Base-by-base conservation (phyloP, 1,140 invertebrate genomes). In the Phortica variegata region DNA sequence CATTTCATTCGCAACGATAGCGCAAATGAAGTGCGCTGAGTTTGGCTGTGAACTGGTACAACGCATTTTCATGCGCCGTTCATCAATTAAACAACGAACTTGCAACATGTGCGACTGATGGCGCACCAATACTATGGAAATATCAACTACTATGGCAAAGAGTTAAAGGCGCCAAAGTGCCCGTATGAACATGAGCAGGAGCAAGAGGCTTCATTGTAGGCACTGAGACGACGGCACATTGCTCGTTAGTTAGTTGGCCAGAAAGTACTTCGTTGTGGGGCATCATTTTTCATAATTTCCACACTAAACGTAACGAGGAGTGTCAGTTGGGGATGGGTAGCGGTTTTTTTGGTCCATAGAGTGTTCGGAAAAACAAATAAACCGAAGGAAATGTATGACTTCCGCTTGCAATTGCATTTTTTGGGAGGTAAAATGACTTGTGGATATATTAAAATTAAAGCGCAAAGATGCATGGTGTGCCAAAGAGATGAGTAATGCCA, bases 261-360 rank as follows among this genome's bases (percentile, higher is more conserved):
- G n/a, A n/a, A n/a, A n/a, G n/a, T n/a, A n/a, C n/a, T n/a, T n/a
- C 43, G 47, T 43, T 43, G 10, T 49, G 6, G 20, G 9, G 37
- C n/a, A 26, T 56, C 63, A 68, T 68, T 68, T 68, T 68, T 68
- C 63, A 68, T 69, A 63, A 58, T 65, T 55, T 65, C 58, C 54
- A 63, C 54, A 65, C 56, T 56, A n/a, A n/a, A n/a, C n/a, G n/a
- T n/a, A n/a, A n/a, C n/a, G n/a, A n/a, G n/a, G n/a, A n/a, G n/a
- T n/a, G n/a, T n/a, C n/a, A n/a, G n/a, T n/a, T 39, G 47, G 31
- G 34, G 36, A 29, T 17, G 26, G 10, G 12, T 34, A 15, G 33
- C 33, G n/a, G n/a, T n/a, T n/a, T 26, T 26, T 26, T 26, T 26
- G 23, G 10, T 26, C 5, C 5, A 10, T 26, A 26, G 23, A 26